Percentiles rank a stretch among this genome's conserved stretches.
Conservation (phyloP, 1,140 invertebrate species). For the Papilio glaucus region DNA sequence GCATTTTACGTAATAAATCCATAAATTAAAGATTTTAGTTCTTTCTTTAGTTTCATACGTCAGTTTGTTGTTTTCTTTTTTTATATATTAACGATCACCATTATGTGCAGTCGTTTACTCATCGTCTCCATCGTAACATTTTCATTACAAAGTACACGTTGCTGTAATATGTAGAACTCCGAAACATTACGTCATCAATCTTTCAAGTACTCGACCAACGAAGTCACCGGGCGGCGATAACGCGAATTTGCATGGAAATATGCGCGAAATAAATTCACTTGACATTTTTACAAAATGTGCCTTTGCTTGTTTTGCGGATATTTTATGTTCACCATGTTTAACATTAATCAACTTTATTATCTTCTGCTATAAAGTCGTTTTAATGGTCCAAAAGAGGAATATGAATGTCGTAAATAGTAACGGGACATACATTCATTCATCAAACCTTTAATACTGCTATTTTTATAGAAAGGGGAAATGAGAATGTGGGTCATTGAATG, state of each 20-base stretch:
- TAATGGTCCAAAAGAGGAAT: slow-evolving; percentile 13
- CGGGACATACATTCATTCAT: not conserved
- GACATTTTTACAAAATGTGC: slow-evolving; percentile 39
- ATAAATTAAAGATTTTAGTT: too few species aligned
- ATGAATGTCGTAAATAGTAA: slow-evolving; percentile 10
- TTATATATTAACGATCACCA: not conserved
- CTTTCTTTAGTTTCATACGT: too few species aligned
- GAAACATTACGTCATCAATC: slow-evolving; percentile 16
- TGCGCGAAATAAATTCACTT: slow-evolving; percentile 39
- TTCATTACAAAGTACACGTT: not conserved
- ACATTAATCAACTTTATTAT: slow-evolving; percentile 33
- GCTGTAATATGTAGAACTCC: not conserved
- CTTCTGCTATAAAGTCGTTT: slow-evolving; percentile 17
- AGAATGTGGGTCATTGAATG: too few species aligned
- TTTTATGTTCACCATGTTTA: not conserved
- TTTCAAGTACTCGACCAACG: slow-evolving; percentile 10
- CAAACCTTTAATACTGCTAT: not conserved
- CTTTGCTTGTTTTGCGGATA: slow-evolving; percentile 14
- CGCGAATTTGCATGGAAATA: slow-evolving; percentile 41
- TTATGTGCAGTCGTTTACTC: not conserved
- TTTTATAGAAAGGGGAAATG: not conserved
- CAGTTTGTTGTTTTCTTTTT: not conserved
- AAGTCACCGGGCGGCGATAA: slow-evolving; percentile 30
- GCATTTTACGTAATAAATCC: too few species aligned
- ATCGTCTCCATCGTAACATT: too few species aligned